phyloP scores from a whole-genome alignment of 2,888 invertebrate genomes.

The Cacoxenus indagator region DNA sequence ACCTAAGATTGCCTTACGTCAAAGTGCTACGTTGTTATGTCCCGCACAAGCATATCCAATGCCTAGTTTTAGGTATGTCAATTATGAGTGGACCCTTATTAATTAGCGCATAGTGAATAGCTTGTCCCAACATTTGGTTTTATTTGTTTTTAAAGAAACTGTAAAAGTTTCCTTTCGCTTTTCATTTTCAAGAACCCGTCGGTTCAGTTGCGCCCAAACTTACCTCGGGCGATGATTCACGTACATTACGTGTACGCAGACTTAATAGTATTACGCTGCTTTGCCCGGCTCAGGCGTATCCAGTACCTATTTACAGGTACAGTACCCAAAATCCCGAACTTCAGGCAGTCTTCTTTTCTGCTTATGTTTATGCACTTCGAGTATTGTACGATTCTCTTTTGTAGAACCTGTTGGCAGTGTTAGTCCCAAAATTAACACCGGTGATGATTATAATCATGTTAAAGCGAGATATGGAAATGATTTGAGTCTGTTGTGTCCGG shows the following conservation, averaged over 20 bases:
- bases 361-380: neutral
- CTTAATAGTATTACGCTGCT: conserved; percentile 73
- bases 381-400: conserved; percentile 26
- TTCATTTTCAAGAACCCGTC: conserved; percentile 70
- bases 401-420: conserved; percentile 71
- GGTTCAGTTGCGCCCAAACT: conserved; percentile 75
- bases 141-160: neutral
- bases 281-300: conserved; percentile 79
- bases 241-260: conserved; percentile 72
- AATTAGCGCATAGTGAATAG: conserved; percentile 7
- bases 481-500: conserved; percentile 75
- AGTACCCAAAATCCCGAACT: neutral
- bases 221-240: conserved; percentile 77
- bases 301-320: conserved; percentile 80
- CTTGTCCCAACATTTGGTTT: conserved; percentile 36
- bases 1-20: conserved; percentile 68
- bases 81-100: neutral
- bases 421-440: conserved; percentile 77
- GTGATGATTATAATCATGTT: conserved; percentile 74
- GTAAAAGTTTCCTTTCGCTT: neutral
- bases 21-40: conserved; percentile 77
- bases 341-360: conserved; percentile 44
- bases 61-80: conserved; percentile 78
- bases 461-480: conserved; percentile 71
- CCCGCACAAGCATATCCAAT: conserved; percentile 82